Base-by-base conservation (phyloP, 2,888 invertebrate genomes). In the Notocelia uddmanniana region DNA sequence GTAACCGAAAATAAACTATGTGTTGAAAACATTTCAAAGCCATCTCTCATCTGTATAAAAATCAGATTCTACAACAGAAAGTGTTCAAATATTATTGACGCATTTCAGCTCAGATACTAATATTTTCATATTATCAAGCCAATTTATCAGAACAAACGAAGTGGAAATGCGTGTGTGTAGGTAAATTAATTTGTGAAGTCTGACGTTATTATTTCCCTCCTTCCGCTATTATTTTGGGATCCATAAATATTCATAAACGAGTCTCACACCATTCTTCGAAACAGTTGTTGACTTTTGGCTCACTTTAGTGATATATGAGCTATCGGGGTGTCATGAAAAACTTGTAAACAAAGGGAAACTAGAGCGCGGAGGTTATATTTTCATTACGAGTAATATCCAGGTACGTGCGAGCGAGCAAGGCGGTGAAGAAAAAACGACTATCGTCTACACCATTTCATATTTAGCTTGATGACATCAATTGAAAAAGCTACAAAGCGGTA, bases 281-380 rank as follows among this genome's bases (percentile, higher is more conserved):
- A 64, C 21, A 52, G n/a, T 21, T 52, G 63, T 54, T 23, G 63
- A 54, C 21, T 64, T 54, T 64, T 52, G 37, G 64, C 9, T 37
- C 37, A 50, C 15, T 34, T 57, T 57, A 34, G 50, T 63, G 34
- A 63, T 34, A 34, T 63, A 64, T 60, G 45, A 21, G 23, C 23
- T 37, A 41, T 31, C 18, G 18, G 23, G 37, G 21, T 23, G 59
- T 18, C 31, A 63, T 50, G 41, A 66, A 34, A 52, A 58, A 19
- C 50, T 26, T 70, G 58, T 59, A 59, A 70, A 66, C 52, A 66
- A 70, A 64, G 23, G 63, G 57, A 66, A 64, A 70, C 31, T 66
- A 52, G 58, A 58, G 66, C 59, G 59, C 54, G 59, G 31, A 64
- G 70, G 66, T 71, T 41, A 66, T 71, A 71, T 71, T 59, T 71